A percentile compares a stretch with the other conserved stretches of the same genome.
phyloP scores from a whole-genome alignment of 2,888 invertebrate genomes.

The Cheilosia variabilis region DNA sequence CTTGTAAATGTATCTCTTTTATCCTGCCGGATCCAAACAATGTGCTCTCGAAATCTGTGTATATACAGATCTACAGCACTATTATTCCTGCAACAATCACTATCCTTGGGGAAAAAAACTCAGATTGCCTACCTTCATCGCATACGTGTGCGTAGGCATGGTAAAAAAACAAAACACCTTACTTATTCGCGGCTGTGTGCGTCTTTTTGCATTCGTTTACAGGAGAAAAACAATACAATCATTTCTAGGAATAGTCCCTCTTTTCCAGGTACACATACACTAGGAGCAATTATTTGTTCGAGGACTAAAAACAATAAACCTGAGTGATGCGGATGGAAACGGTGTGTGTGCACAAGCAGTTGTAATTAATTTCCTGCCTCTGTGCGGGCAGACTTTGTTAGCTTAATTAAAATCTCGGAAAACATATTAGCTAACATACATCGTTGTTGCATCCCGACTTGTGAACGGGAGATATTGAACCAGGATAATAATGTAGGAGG shows the following conservation, averaged over 20 bases:
- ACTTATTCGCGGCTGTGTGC: conserved; percentile 30
- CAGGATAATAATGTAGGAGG: conserved; percentile 16
- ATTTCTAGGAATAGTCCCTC: conserved; percentile 27
- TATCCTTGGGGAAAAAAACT: conserved; percentile 26
- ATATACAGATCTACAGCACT: conserved; percentile 23
- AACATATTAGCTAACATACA: conserved; percentile 67
- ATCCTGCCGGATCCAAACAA: conserved; percentile 58
- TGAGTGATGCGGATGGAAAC: conserved; percentile 35
- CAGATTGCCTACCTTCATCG: conserved; percentile 30
- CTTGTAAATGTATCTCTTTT: conserved; percentile 53
- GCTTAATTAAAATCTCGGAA: conserved; percentile 74
- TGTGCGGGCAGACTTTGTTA: conserved; percentile 45
- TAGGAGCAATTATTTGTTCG: conserved; percentile 32
- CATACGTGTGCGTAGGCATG: conserved; percentile 42
- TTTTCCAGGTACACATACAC: conserved; percentile 17
- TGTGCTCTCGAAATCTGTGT: conserved; percentile 48
- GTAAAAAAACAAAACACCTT: conserved; percentile 12
- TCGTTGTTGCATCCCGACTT: conserved; percentile 53
- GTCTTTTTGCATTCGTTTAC: conserved; percentile 46
- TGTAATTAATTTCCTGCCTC: conserved; percentile 67
- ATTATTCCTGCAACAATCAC: conserved; percentile 10
- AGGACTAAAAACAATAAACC: conserved; percentile 59
- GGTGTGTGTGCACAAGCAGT: conserved; percentile 66
- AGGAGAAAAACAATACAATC: conserved; percentile 31
- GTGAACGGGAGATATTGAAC: conserved; percentile 43